Base-by-base conservation (phyloP, 2,888 invertebrate species). In the Eristalis tenax region DNA sequence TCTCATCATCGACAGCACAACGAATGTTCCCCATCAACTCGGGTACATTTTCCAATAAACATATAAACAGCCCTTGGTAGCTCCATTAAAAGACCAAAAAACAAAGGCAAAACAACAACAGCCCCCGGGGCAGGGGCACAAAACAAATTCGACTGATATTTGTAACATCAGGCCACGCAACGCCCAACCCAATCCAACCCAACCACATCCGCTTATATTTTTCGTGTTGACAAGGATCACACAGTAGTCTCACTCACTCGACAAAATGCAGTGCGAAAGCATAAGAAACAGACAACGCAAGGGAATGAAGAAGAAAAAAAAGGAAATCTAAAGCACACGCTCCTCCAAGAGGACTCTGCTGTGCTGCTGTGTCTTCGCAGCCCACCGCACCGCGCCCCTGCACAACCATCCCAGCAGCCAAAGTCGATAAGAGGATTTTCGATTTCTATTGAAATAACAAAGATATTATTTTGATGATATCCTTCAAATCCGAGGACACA, bases 381-480 rank as follows among this genome's bases (percentile, higher is more conserved):
- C 59, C 5, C 11, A 8, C 28, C n/a, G 8, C 23, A n/a, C n/a
- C 13, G 28, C n/a, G n/a, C 65, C 4, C 35, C 64, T 10, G 38
- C 59, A 10, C 8, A 32, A 18, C 61, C 40, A 57, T 64, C 65
- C 40, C 32, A 38, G 50, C 35, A 71, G 75, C 22, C 69, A 77
- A 79, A 87, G 86, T 83, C 86, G 75, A 87, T 87, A 87, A 87
- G 86, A 87, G 86, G 86, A 87, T 87, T 87, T 87, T 86, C 86
- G 78, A 86, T 86, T 86, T 87, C 86, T 87, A 83, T 87, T 87
- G 86, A 87, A 87, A 87, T 87, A 87, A 87, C 86, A 87, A 86
- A 86, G 83, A 87, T 87, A 87, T 87, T 87, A 83, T 87, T 87
- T 87, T 87, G 86, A 87, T 87, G 83, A 83, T 87, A 87, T 87